These are phyloP conservation scores for Excalfactoria chinensis DNA, from an alignment of 2,113 vertebrate genomes.

Conservation along the genomic window DNA sequence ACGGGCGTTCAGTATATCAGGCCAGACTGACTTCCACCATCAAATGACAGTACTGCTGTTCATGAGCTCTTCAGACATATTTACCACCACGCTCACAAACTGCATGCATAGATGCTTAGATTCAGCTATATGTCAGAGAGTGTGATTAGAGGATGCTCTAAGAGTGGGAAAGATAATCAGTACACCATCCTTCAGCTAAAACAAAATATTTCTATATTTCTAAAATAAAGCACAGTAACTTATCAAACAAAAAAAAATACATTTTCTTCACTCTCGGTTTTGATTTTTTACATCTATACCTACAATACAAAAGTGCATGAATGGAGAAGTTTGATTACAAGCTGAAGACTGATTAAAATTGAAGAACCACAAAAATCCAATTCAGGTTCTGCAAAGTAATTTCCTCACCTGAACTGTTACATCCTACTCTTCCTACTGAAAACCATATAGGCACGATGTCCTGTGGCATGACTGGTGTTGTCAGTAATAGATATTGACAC, in stretches of 20 bases:
- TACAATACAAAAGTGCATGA: not conserved
- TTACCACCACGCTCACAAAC: not conserved
- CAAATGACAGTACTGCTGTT: not conserved
- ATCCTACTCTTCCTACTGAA: not conserved
- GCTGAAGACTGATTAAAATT: not conserved
- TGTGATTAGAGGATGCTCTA: not conserved
- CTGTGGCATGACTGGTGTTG: not conserved
- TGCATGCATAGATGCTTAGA: not conserved
- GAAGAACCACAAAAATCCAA: not conserved
- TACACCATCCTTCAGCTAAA: not conserved
- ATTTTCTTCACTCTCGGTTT: not conserved
- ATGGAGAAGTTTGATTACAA: not conserved
- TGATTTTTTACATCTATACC: not conserved
- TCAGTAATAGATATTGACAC: not conserved
- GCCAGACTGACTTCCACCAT: not conserved
- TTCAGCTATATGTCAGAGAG: not conserved
- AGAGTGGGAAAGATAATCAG: not conserved
- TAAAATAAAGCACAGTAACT: not conserved
- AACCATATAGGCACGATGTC: not conserved
- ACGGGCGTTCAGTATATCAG: not conserved
- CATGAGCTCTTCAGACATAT: not conserved
- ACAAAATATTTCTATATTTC: not conserved
- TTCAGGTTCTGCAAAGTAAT: not conserved
- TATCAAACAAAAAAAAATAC: not conserved
- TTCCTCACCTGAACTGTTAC: not conserved